Evolutionary conservation across 2,888 invertebrate genomes (phyloP).

Genomic region (Platycheirus albimanus): DNA sequence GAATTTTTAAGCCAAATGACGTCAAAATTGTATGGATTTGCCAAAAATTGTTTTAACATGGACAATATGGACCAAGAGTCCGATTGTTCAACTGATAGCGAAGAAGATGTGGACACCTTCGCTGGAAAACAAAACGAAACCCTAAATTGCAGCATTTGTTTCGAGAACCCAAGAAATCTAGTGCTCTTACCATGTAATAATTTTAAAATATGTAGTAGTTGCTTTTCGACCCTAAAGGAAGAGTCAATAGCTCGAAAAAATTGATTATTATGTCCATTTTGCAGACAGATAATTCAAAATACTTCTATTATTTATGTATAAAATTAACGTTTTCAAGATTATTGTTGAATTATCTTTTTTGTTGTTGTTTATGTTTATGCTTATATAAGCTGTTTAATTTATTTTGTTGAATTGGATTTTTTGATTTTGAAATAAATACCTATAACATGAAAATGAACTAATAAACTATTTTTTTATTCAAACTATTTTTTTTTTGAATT

Average conservation of each 20-base stretch:
- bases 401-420: too few species aligned
- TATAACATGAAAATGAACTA: too few species aligned
- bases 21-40: not conserved
- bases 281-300: not conserved
- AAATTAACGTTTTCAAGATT: too few species aligned
- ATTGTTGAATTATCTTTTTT: too few species aligned
- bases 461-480: too few species aligned
- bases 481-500: too few species aligned
- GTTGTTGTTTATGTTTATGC: too few species aligned
- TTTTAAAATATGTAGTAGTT: not conserved
- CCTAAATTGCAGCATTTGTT: not conserved
- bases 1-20: not conserved
- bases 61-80: not conserved
- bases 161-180: not conserved
- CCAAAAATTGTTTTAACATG: not conserved
- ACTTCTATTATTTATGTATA: too few species aligned
- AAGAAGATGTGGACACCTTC: not conserved
- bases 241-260: not conserved
- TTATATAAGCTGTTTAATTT: too few species aligned
- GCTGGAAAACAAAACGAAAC: not conserved
- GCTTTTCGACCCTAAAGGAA: not conserved
- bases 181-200: not conserved
- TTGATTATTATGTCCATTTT: not conserved
- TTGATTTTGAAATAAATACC: too few species aligned
- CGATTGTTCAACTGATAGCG: not conserved